Percentiles rank a stretch among this genome's conserved stretches.
Evolutionary conservation across 2,113 vertebrate genomes (phyloP).

Genomic region (Dolichallabes microphthalmus): DNA sequence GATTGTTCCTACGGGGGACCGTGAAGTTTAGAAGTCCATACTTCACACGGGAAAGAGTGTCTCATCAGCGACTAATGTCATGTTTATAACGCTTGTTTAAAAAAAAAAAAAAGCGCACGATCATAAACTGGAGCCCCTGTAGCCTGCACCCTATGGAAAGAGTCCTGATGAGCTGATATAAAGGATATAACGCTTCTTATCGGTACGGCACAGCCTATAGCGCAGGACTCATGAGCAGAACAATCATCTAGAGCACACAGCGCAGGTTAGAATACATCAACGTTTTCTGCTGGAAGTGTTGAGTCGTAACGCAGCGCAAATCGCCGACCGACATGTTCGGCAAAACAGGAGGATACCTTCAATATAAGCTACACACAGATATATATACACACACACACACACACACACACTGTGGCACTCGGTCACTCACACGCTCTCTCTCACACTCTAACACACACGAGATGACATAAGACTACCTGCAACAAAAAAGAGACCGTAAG

Average conservation of each 20-base stretch:
- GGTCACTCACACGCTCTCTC: not conserved
- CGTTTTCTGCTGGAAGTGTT: not conserved
- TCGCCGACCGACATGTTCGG: conserved; percentile 2
- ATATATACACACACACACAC: no score
- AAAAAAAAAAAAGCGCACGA: conserved; percentile 46
- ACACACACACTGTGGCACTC: not conserved
- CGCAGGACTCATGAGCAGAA: not conserved
- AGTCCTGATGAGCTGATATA: not conserved
- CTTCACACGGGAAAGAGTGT: conserved; percentile 65
- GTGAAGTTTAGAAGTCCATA: conserved; percentile 55
- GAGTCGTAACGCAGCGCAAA: not conserved
- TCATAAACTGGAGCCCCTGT: conserved; percentile 39
- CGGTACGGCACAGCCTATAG: not conserved
- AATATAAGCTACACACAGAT: not conserved
- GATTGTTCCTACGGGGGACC: conserved; percentile 44
- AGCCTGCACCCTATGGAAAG: not conserved
- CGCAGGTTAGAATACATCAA: conserved; percentile 11
- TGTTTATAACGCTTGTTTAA: conserved; percentile 59
- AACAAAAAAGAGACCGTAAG: conserved; percentile 11
- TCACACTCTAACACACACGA: not conserved
- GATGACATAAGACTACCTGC: conserved; percentile 57
- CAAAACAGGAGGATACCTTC: not conserved
- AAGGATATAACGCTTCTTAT: no score
- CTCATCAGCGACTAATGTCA: conserved; percentile 67
- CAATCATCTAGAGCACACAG: conserved; percentile 3